phyloP scores from a whole-genome alignment of 2,888 invertebrate genomes.

The Chrysolina oricalcia region DNA sequence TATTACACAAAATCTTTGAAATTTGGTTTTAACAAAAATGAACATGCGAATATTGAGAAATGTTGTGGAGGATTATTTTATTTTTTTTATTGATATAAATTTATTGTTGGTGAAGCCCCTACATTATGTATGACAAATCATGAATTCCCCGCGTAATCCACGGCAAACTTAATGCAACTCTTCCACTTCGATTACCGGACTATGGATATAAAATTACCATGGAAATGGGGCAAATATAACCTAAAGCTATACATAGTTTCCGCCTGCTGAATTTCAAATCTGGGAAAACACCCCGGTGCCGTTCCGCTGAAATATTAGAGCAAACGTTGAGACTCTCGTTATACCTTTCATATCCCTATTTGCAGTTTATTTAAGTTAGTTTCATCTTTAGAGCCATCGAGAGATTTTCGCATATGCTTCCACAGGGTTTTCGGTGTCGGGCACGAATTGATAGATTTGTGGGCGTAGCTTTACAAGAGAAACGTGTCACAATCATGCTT shows the following conservation, averaged over 20 bases:
- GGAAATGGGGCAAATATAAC: conserved; percentile 44
- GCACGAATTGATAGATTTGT: conserved; percentile 66
- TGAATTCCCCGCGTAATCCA: too few relatives aligned
- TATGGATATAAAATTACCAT: conserved; percentile 37
- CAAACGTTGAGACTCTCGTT: conserved; percentile 55
- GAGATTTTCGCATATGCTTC: conserved; percentile 61
- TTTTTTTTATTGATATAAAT: too few relatives aligned
- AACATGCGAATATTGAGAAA: too few relatives aligned
- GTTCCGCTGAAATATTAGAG: conserved; percentile 43
- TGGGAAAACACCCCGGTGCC: conserved; percentile 38
- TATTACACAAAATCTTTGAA: too few relatives aligned
- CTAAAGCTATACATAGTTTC: conserved; percentile 35
- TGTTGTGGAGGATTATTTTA: too few relatives aligned
- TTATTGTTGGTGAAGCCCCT: too few relatives aligned
- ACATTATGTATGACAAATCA: too few relatives aligned
- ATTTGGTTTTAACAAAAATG: too few relatives aligned
- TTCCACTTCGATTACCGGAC: conserved; percentile 7
- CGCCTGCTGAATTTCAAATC: conserved; percentile 47
- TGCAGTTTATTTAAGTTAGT: conserved; percentile 71
- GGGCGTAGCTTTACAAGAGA: neutral
- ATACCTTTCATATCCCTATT: conserved; percentile 66
- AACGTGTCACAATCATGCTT: neutral
- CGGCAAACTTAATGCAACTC: conserved; percentile 5
- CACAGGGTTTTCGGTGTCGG: conserved; percentile 51
- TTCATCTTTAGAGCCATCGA: conserved; percentile 60